These are phyloP conservation scores for Maccullochella peelii DNA, from an alignment of 2,113 vertebrate species.

Conservation along the genomic window DNA sequence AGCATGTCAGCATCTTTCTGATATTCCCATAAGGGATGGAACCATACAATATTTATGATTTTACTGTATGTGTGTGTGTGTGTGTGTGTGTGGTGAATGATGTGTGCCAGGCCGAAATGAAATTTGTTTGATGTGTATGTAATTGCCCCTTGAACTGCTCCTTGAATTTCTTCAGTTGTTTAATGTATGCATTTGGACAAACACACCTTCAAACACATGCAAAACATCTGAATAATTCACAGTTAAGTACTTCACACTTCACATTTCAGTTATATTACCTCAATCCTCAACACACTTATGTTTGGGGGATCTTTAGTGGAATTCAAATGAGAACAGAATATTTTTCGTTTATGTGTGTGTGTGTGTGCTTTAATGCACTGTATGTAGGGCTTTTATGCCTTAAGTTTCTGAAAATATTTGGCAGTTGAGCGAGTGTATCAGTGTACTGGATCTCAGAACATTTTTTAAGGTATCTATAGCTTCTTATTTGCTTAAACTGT, in stretches of 20 bases:
- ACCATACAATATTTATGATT: slow-evolving; percentile 53
- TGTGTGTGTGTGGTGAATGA: neutral
- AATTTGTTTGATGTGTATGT: slow-evolving; percentile 24
- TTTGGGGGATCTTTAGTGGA: neutral
- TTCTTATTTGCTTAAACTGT: neutral
- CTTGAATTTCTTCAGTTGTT: slow-evolving; percentile 24
- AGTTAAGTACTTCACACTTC: slow-evolving; percentile 2
- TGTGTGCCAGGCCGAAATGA: neutral
- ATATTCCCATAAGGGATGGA: slow-evolving; percentile 29
- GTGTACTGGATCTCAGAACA: neutral
- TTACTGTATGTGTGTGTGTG: neutral
- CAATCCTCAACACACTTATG: neutral
- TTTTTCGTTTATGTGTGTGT: neutral
- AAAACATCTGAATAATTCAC: slow-evolving; percentile 27
- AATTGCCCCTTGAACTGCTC: slow-evolving; percentile 34
- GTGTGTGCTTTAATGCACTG: neutral
- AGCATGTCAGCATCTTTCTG: slow-evolving; percentile 43
- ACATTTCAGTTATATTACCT: neutral
- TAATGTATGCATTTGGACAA: slow-evolving; percentile 17
- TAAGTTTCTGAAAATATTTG: neutral
- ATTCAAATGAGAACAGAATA: neutral
- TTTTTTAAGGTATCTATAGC: neutral
- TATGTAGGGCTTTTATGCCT: neutral
- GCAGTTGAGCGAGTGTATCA: neutral
- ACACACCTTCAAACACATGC: slow-evolving; percentile 9